Evolutionary conservation across 2,888 invertebrate species (phyloP), one percentile per base, ranked within the genome.

Genomic region (Morinoia aosen): DNA sequence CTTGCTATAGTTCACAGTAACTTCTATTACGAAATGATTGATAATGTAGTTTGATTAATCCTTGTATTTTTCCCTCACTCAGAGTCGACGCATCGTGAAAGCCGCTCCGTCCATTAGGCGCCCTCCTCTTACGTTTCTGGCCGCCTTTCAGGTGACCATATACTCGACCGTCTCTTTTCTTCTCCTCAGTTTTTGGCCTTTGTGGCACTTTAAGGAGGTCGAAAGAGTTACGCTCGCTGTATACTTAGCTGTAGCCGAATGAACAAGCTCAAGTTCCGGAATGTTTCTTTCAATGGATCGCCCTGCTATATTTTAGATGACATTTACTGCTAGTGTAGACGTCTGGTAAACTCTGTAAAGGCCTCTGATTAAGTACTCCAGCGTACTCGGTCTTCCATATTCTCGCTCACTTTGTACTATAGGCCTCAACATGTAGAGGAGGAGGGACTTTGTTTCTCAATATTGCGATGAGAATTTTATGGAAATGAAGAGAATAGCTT

Each of bases 161-260:
- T 76, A 76, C 76, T 76, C 76, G 76, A 76, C 76, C 76, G 76
- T 76, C 76, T 76, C 76, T 76, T 76, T 76, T 76, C 76, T 76
- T 76, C 76, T 76, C 25, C 33, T 33, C 76, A 76, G 76, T 76
- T 76, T 76, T 76, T 76, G 76, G 76, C 25, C 76, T 76, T 76
- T 76, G 76, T 76, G 76, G 76, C 76, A 76, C 76, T 76, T 76
- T 76, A 76, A 76, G 76, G 76, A 76, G 76, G 76, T 76, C 76
- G 76, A 76, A 76, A 76, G 76, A 76, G 76, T 76, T 76, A 76
- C 76, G 76, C 76, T 76, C 19, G 76, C 76, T 76, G 76, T 76
- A 76, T 76, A 76, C 76, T 76, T 76, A 76, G 76, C 76, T 76
- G 76, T 19, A 61, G 61, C 61, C 19, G 61, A 61, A 61, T 61